Base-by-base conservation (phyloP, 92 coral and sea anemone species). In the Montipora capitata region DNA sequence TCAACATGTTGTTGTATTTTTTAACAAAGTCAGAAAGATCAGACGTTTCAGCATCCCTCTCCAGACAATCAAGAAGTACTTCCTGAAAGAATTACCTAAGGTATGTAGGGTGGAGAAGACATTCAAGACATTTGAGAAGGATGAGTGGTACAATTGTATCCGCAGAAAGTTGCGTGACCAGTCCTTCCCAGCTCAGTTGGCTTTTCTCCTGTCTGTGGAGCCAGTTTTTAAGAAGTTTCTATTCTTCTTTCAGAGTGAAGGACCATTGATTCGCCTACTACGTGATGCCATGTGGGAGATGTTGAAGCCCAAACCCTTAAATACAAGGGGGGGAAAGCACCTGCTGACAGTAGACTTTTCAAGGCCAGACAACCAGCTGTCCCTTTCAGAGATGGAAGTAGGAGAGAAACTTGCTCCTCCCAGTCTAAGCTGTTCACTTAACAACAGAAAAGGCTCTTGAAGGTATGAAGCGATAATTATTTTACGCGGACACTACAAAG, bases 141-240 rank as follows among this genome's bases (percentile, higher is more conserved):
- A 84, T 61, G 73, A 74, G 12, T 51, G 67, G 66, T 74, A 62
- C 81, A 74, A 61, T 49, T 43, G 74, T 45, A 74, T 63, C 13
- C 61, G 64, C 45, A 74, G 42, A 40, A 57, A 54, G 52, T 20
- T 83, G n/a, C 51, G 56, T 54, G 71, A 58, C 68, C 16, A 83
- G 62, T 58, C 66, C 72, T 40, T 83, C 40, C 70, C 72, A 72
- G 79, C 43, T 4, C 86, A 69, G 15, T 14, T 82, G 27, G 68
- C 57, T 14, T 82, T 82, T 70, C 59, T 84, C n/a, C 18, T 74
- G 81, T 87, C 79, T 78, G 90, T 68, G 75, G 90, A 77, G 77
- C 84, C 77, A 48, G 38, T 68, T 38, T 78, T 78, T 68, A 78
- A 68, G 61, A 68, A 9, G 79, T 78, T 87, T 77, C 79, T 77